phyloP scores from a whole-genome alignment of 2,113 vertebrate genomes.

The Dipodomys spectabilis region DNA sequence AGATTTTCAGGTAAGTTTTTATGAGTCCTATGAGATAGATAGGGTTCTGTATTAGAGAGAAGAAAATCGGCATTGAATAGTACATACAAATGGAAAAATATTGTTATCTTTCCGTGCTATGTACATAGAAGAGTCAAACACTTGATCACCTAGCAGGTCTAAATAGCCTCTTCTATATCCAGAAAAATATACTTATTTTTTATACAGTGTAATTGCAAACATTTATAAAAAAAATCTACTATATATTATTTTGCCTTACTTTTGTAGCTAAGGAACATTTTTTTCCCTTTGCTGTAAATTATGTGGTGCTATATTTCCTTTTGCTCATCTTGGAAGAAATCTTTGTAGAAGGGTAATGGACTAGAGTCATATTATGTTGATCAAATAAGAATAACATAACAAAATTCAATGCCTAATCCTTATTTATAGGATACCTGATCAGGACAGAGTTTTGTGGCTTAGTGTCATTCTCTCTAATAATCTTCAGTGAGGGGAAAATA shows the following conservation, averaged over 20 bases:
- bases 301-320: neutral
- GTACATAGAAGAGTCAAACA: neutral
- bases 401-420: neutral
- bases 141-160: neutral
- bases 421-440: neutral
- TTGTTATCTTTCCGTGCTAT: neutral
- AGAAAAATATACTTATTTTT: neutral
- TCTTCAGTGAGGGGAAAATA: neutral
- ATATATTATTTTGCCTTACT: neutral
- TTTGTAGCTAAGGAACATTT: neutral
- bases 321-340: neutral
- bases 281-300: neutral
- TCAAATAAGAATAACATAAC: neutral
- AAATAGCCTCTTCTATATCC: neutral
- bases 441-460: neutral
- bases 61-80: neutral
- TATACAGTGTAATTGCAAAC: neutral
- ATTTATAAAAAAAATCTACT: neutral
- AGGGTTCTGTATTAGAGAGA: neutral
- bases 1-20: neutral
- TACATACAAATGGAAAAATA: neutral
- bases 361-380: neutral
- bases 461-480: neutral
- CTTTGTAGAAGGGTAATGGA: neutral
- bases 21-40: neutral